phyloP scores from a whole-genome alignment of 2,797 vertebrate genomes.

The Sarcophilus harrisii region DNA sequence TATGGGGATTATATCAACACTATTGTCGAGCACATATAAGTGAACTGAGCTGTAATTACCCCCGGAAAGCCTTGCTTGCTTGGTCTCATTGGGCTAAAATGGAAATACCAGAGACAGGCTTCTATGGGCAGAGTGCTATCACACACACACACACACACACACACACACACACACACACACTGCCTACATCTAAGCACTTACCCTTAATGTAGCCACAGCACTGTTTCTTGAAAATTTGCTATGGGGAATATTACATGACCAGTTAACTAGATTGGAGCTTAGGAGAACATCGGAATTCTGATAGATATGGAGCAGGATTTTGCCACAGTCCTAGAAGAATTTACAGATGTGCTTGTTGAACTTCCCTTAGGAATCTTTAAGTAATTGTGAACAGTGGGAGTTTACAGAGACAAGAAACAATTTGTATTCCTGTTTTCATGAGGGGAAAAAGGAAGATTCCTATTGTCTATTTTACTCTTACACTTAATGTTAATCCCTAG shows the following conservation, averaged over 20 bases:
- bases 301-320: not conserved
- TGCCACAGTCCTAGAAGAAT: not conserved
- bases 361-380: not conserved
- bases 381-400: not conserved
- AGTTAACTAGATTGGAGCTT: not conserved
- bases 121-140: slow-evolving; percentile 12
- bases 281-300: not conserved
- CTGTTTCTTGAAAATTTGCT: not conserved
- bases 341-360: not conserved
- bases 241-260: not conserved
- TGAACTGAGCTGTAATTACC: slow-evolving; percentile 83
- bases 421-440: not conserved
- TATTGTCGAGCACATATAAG: slow-evolving; percentile 87
- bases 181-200: not conserved
- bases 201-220: not conserved
- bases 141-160: slow-evolving; percentile 27
- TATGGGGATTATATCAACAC: slow-evolving; percentile 89
- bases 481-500: not conserved
- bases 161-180: slow-evolving; percentile 30
- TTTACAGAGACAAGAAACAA: not conserved
- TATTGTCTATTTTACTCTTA: not conserved
- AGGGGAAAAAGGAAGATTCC: not conserved
- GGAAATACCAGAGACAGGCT: slow-evolving; percentile 75
- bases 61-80: slow-evolving; percentile 76
- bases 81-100: slow-evolving; percentile 80